Evolutionary conservation across 2,113 vertebrate genomes (phyloP), one percentile per base, ranked within the genome.

Genomic region (Neogobius melanostomus): DNA sequence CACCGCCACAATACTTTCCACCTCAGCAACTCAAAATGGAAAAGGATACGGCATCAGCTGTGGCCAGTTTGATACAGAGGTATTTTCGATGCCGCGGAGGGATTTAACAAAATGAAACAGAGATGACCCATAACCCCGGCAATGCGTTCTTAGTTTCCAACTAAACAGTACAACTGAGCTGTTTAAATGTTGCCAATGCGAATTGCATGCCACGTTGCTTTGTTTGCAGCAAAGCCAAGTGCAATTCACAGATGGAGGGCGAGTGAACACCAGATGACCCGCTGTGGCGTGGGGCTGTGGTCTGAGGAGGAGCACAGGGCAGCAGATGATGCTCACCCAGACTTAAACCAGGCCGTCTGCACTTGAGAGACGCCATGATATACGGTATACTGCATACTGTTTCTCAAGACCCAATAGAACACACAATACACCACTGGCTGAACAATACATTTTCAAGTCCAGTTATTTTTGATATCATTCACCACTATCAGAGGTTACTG

Each of bases 201-300:
- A 54, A 21, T 72, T 6, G 71, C 76, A 82, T 73, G 80, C 80
- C 62, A 60, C 54, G 72, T 61, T 69, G 73, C 77, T 80, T 82
- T 82, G 81, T 82, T 89, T 89, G 80, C 79, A 83, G 64, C 7
- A 6, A 60, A 71, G 85, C 83, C 79, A 85, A 84, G 83, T 64
- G 64, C 69, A 47, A 60, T 56, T 74, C 73, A 74, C 85, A 85
- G 78, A 89, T 80, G 82, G 81, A 71, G 73, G 78, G 80, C 4
- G 62, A 85, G 76, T 82, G 82, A 74, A 79, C 81, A 80, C 76
- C 89, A 89, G 84, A 88, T 88, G 85, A 88, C 82, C 74, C 54
- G 79, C 71, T 76, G 44, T 63, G 68, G 52, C 61, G 75, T 74
- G 84, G 75, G 69, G 77, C 68, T 42, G 44, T 63, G 47, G 80